phyloP scores from a whole-genome alignment of 2,797 vertebrate genomes.

The Spea hammondii region DNA sequence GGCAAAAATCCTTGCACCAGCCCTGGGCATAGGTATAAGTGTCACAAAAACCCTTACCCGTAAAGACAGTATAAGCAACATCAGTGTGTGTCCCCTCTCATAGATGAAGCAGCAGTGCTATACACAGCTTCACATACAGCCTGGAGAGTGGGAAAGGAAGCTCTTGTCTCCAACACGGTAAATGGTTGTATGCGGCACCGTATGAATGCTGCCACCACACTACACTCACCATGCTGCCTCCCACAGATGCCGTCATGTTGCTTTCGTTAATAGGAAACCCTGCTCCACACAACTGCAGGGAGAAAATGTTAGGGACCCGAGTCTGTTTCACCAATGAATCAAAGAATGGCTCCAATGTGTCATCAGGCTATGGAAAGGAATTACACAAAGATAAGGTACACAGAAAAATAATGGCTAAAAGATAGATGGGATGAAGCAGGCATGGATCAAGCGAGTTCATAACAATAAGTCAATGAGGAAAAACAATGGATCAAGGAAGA shows the following conservation, averaged over 20 bases:
- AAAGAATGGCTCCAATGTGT: slow-evolving; percentile 93
- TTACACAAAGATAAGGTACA: not conserved
- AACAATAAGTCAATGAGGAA: not conserved
- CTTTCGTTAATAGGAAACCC: slow-evolving; percentile 88
- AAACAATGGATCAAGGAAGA: not conserved
- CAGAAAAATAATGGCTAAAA: slow-evolving; percentile 31
- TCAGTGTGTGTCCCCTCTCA: no score
- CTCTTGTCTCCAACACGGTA: no score
- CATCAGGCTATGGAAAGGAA: slow-evolving; percentile 77
- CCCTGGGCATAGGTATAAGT: no score
- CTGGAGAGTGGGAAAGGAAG: no score
- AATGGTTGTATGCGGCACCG: no score
- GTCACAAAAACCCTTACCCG: no score
- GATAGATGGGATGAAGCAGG: not conserved
- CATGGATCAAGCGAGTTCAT: not conserved
- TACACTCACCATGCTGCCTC: slow-evolving; percentile 91
- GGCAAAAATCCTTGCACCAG: no score
- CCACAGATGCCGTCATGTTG: slow-evolving; percentile 82
- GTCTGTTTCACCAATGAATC: slow-evolving; percentile 96
- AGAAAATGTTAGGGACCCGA: slow-evolving; percentile 88
- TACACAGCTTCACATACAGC: no score
- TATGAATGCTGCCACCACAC: no score
- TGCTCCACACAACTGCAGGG: slow-evolving; percentile 91
- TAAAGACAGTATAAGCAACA: no score
- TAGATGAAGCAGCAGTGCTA: no score